A percentile compares a stretch with the other conserved stretches of the same genome.
These are phyloP conservation scores for Tricholauxania praeusta DNA, from an alignment of 2,888 invertebrate genomes.

Conservation along the genomic window DNA sequence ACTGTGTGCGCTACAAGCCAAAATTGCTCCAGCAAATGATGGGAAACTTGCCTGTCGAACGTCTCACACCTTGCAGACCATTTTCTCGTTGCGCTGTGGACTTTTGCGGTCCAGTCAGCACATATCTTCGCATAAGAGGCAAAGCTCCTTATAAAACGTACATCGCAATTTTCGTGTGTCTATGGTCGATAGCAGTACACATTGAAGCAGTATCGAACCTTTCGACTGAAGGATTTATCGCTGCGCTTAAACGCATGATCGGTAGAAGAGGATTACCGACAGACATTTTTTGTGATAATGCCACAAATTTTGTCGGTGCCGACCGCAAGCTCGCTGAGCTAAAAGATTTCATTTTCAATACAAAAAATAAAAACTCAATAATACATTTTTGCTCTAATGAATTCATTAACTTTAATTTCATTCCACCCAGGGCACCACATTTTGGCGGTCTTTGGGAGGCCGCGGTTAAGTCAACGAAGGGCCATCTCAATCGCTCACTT, in stretches of 20 bases:
- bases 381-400: slow-evolving; percentile 4
- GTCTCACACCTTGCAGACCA: slow-evolving; percentile 34
- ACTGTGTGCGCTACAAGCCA: slow-evolving; percentile 37
- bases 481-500: no score
- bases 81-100: slow-evolving; percentile 40
- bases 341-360: no score
- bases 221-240: slow-evolving; percentile 32
- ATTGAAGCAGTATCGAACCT: slow-evolving; percentile 41
- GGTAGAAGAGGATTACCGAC: no score
- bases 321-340: no score
- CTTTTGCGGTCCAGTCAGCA: slow-evolving; percentile 38
- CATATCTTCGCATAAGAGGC: slow-evolving; percentile 36
- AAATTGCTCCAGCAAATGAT: slow-evolving; percentile 43
- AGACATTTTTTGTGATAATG: no score
- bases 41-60: slow-evolving; percentile 33
- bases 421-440: no score
- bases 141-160: slow-evolving; percentile 38
- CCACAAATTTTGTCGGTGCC: no score
- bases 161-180: slow-evolving; percentile 10
- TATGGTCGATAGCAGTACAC: slow-evolving; percentile 40
- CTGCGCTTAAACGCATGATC: no score
- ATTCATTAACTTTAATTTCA: no score
- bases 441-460: no score
- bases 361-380: no score
- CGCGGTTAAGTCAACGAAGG: no score